Evolutionary conservation across 1,140 invertebrate genomes (phyloP), one percentile per base, ranked within the genome.

Genomic region (Drosophila sturtevanti): DNA sequence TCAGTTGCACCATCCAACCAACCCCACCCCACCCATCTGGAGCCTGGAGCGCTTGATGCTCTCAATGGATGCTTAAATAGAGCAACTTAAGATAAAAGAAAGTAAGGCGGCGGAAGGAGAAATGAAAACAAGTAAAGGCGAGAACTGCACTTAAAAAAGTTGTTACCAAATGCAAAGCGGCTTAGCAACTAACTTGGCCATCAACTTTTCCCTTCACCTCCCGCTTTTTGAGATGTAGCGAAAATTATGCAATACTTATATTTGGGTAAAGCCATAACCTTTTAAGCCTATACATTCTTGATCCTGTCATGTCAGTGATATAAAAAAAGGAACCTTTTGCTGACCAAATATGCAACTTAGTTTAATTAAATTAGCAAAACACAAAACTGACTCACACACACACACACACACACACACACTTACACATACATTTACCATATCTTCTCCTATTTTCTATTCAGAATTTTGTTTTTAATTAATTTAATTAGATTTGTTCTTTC

Each of bases 131-230:
- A 34, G 54, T 34, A 56, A 56, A 56, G 14, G 22, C 27, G 27
- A 35, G 31, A 56, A 35, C 54, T 56, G 54, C 54, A 35, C 31
- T 56, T 56, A 56, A 56, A 34, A 56, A 34, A 34, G 22, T 35
- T 34, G 27, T 56, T 34, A 34, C 27, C 54, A 3, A 56, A 56
- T 56, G 54, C 54, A 56, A 56, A 56, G 54, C 27, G 16, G 54
- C 54, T 56, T 56, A 56, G 54, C 54, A 56, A 34, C 41, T 48
- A n/a, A n/a, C n/a, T n/a, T n/a, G 18, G 41, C 41, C 41, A 16
- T 48, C 18, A 48, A 48, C 41, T 48, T 48, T 48, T 16, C 16
- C 41, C 18, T 10, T 21, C 41, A 34, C 34, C 27, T 56, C 16
- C 16, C 35, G 4, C 27, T 35, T 34, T 18, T 56, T n/a, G n/a